phyloP scores from a whole-genome alignment of 2,113 vertebrate genomes.

The Centropus unirufus region DNA sequence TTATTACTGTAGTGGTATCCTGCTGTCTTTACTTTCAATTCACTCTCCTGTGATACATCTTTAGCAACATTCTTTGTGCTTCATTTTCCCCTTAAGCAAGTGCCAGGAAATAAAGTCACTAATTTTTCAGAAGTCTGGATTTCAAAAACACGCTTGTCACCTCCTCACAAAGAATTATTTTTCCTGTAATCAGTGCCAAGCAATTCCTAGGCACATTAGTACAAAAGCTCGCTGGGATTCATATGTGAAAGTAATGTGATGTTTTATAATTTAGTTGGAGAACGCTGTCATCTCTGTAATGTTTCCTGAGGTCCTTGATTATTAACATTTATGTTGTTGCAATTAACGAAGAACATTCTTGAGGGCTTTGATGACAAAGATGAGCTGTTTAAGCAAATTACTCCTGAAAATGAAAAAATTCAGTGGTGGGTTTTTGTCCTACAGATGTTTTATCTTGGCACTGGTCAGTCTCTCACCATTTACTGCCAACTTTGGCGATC shows the following conservation, averaged over 20 bases:
- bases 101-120: not conserved
- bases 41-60: not conserved
- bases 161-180: not conserved
- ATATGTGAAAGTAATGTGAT: not conserved
- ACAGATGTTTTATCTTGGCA: constrained; percentile 13
- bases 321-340: constrained; percentile 32
- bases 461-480: not conserved
- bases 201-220: constrained; percentile 22
- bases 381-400: constrained; percentile 35
- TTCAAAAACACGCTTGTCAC: constrained; percentile 9
- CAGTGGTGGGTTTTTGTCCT: not conserved
- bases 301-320: constrained; percentile 41
- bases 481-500: not conserved
- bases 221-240: not conserved
- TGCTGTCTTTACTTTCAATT: not conserved
- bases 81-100: not conserved
- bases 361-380: constrained; percentile 7
- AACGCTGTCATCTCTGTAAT: not conserved
- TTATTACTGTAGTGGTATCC: not conserved
- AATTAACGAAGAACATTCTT: constrained; percentile 25
- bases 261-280: constrained; percentile 52
- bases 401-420: not conserved
- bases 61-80: not conserved
- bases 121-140: not conserved
- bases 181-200: not conserved